Percentiles rank a stretch among this genome's conserved stretches.
Evolutionary conservation across 2,797 vertebrate species (phyloP).

Genomic region (Nannoperca obscura): DNA sequence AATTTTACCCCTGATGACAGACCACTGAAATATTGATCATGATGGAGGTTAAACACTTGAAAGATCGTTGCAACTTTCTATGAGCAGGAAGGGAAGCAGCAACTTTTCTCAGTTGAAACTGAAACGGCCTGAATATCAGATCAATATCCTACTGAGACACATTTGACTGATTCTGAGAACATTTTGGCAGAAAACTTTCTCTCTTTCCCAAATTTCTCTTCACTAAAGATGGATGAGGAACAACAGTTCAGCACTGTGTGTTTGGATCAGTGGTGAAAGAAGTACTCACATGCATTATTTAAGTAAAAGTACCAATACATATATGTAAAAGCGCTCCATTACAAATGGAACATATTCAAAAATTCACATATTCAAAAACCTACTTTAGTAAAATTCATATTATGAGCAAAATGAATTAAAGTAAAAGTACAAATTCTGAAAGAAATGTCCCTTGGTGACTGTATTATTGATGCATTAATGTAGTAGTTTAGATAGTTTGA

Average conservation of each 20-base stretch:
- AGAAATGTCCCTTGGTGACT: neutral
- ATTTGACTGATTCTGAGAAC: neutral
- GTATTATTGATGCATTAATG: no score
- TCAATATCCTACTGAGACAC: neutral
- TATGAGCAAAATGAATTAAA: neutral
- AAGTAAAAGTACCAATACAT: neutral
- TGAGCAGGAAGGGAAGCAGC: neutral
- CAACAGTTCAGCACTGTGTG: neutral
- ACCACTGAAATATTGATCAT: conserved; percentile 38
- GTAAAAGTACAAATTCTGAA: neutral
- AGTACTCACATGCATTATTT: neutral
- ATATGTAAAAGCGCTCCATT: neutral
- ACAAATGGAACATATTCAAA: no score
- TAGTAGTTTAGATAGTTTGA: neutral
- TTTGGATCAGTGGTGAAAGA: neutral
- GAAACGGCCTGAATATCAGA: neutral
- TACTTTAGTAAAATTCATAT: neutral
- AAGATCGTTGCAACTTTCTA: neutral
- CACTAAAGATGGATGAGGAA: neutral
- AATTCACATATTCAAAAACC: neutral
- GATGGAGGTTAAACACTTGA: neutral
- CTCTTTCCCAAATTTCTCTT: no score
- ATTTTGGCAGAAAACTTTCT: neutral
- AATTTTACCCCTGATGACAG: conserved; percentile 40
- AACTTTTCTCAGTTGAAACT: neutral